Conservation (phyloP, 64 coral and sea anemone species). For the Cladopsammia gracilis region DNA sequence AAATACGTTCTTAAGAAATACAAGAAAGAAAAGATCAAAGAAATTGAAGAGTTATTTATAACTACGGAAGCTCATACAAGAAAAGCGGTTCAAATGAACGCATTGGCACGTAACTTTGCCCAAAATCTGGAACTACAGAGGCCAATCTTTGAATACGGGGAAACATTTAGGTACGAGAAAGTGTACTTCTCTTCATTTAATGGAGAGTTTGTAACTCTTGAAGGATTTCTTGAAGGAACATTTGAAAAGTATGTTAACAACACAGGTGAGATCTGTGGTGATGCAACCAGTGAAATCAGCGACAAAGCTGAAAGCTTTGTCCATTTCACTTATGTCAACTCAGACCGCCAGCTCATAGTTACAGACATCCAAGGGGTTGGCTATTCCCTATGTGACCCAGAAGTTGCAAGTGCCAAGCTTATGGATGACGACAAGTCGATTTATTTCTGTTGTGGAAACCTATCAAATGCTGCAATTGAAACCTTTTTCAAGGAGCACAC, state of each 20-base stretch:
- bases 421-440: constrained; percentile 49
- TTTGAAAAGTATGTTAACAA: constrained; percentile 70
- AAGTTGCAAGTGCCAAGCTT: constrained; percentile 55
- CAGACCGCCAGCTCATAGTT: constrained; percentile 53
- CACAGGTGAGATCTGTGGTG: constrained; percentile 37
- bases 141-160: constrained; percentile 46
- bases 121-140: constrained; percentile 41
- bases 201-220: constrained; percentile 52
- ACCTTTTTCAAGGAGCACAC: constrained; percentile 36
- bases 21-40: no score
- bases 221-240: constrained; percentile 7
- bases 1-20: constrained; percentile 62
- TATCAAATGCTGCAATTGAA: constrained; percentile 55
- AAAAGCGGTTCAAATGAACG: constrained; percentile 58
- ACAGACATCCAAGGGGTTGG: constrained; percentile 70
- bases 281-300: constrained; percentile 22
- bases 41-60: constrained; percentile 32
- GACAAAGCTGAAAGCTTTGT: constrained; percentile 72
- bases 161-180: constrained; percentile 37
- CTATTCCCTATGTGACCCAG: constrained; percentile 60
- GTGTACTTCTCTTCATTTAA: constrained; percentile 3
- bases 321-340: constrained; percentile 63
- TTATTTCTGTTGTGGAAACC: constrained; percentile 69
- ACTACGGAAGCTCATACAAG: constrained; percentile 59
- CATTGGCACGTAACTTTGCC: constrained; percentile 42